These are phyloP conservation scores for Hemistola chrysoprasaria DNA, from an alignment of 2,888 invertebrate genomes.

Conservation along the genomic window DNA sequence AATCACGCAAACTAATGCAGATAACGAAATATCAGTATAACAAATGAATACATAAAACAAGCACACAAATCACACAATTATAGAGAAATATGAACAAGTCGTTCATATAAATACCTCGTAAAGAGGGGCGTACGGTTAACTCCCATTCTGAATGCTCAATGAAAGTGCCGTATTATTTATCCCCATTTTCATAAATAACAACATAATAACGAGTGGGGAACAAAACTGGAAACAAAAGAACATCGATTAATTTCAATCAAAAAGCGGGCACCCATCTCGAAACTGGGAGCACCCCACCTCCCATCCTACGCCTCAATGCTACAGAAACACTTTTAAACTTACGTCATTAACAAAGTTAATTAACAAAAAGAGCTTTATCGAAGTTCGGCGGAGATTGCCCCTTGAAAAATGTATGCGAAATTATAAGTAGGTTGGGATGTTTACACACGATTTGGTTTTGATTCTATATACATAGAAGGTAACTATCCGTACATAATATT, in stretches of 20 bases:
- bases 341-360: conserved; percentile 44
- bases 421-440: conserved; percentile 23
- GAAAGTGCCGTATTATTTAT: too few species aligned
- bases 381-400: conserved; percentile 36
- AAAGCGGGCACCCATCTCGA: conserved; percentile 31
- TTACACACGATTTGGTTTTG: neutral
- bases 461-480: too few species aligned
- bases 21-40: too few species aligned
- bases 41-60: too few species aligned
- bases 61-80: too few species aligned
- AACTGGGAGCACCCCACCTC: too few species aligned
- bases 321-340: conserved; percentile 38
- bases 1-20: too few species aligned
- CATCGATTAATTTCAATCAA: conserved; percentile 37
- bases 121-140: too few species aligned
- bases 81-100: too few species aligned
- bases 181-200: conserved; percentile 5
- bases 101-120: too few species aligned
- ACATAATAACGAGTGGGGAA: conserved; percentile 9
- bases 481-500: too few species aligned
- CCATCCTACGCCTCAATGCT: conserved; percentile 20
- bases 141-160: too few species aligned
- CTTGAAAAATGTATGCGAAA: conserved; percentile 31
- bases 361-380: conserved; percentile 48
- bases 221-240: conserved; percentile 29